phyloP scores from a whole-genome alignment of 2,888 invertebrate species.

The Mamestra brassicae region DNA sequence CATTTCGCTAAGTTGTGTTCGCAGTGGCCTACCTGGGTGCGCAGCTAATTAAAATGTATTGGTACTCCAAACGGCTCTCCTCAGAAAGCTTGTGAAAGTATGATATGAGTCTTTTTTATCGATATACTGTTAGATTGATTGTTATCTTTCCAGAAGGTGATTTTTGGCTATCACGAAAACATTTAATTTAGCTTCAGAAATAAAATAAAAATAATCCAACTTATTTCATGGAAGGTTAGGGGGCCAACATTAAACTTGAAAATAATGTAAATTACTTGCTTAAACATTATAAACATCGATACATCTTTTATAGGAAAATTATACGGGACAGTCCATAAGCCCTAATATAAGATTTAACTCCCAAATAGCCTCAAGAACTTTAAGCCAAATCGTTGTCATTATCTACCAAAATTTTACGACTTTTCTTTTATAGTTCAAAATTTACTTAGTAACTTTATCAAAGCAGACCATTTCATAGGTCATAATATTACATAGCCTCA shows the following conservation, averaged over 20 bases:
- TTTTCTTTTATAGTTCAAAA: slow-evolving; percentile 16
- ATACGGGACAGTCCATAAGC: slow-evolving; percentile 12
- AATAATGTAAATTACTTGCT: slow-evolving; percentile 35
- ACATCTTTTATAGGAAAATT: slow-evolving; percentile 27
- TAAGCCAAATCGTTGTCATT: not conserved
- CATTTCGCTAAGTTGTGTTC: not conserved
- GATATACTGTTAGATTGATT: not conserved
- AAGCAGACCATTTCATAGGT: not conserved
- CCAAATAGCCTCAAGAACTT: slow-evolving; percentile 12
- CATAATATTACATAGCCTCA: slow-evolving; percentile 3
- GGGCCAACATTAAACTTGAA: slow-evolving; percentile 1
- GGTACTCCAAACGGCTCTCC: no score
- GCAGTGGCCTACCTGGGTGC: not conserved
- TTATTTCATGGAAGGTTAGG: not conserved
- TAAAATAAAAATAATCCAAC: not conserved
- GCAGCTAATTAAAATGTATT: not conserved
- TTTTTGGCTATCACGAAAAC: not conserved
- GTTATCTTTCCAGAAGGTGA: not conserved
- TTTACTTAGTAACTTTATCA: not conserved
- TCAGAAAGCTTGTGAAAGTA: not conserved
- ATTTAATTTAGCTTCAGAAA: not conserved
- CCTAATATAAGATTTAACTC: not conserved
- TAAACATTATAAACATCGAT: slow-evolving; percentile 20
- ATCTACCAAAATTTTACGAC: slow-evolving; percentile 11
- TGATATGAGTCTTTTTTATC: no score